A percentile compares a stretch with the other conserved stretches of the same genome.
Evolutionary conservation across 2,113 vertebrate genomes (phyloP).

Genomic region (Cygnus buccinator): DNA sequence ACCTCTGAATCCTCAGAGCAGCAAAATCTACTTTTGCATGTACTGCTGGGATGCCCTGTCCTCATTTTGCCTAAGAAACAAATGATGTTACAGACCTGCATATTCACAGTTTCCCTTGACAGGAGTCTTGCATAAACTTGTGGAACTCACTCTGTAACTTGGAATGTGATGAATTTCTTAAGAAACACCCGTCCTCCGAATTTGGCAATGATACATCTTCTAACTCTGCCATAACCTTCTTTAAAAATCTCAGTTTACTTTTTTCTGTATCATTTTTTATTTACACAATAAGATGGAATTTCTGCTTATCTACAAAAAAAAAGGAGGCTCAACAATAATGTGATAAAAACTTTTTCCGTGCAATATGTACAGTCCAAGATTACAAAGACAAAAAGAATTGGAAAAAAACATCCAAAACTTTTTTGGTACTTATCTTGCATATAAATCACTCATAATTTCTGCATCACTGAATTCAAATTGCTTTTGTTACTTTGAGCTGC

Average conservation of each 20-base stretch:
- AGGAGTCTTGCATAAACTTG: neutral
- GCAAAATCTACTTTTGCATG: neutral
- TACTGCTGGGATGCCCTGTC: neutral
- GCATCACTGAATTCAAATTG: neutral
- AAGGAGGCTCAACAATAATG: neutral
- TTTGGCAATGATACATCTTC: neutral
- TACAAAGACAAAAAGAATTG: neutral
- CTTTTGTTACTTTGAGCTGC: neutral
- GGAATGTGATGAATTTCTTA: neutral
- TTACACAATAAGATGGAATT: neutral
- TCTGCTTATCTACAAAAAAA: neutral
- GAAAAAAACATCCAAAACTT: neutral
- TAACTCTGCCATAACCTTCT: neutral
- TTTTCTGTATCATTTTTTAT: neutral
- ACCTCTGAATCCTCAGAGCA: neutral
- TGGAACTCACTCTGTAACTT: accelerated
- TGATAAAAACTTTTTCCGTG: neutral
- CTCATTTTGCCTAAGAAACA: neutral
- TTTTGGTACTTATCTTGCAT: neutral
- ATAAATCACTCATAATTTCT: neutral
- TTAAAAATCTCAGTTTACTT: neutral
- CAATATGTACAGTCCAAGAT: neutral
- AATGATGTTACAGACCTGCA: neutral
- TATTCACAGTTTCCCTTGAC: neutral
- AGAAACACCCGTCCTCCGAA: neutral